Conservation (phyloP, 2,797 vertebrate genomes). For the Borostomias antarcticus region DNA sequence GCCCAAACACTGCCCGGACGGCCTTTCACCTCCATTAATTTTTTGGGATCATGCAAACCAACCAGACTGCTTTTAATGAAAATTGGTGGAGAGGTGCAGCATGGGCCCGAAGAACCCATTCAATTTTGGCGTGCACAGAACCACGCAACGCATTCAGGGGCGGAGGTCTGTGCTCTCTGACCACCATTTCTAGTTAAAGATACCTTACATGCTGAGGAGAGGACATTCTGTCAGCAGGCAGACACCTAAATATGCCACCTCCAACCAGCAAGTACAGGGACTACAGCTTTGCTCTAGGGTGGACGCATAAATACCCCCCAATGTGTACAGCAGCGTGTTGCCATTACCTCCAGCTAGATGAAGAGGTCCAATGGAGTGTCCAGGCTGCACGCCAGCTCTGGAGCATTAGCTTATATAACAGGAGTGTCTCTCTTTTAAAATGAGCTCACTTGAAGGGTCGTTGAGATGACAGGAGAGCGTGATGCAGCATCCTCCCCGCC, state of each 20-base stretch:
- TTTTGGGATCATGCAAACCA: no score
- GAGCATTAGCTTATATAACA: conserved; percentile 58
- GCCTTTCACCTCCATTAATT: no score
- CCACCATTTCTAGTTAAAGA: no score
- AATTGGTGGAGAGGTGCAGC: no score
- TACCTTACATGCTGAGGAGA: no score
- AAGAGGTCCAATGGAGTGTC: conserved; percentile 45
- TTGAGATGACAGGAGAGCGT: conserved; percentile 59
- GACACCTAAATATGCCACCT: not conserved
- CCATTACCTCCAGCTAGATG: conserved; percentile 44
- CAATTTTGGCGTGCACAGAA: no score
- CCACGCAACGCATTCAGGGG: no score
- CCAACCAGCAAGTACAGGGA: not conserved
- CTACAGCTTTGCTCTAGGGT: not conserved
- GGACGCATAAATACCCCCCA: not conserved
- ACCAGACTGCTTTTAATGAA: no score
- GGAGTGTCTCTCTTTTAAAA: conserved; percentile 62
- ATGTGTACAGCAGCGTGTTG: no score
- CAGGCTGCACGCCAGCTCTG: conserved; percentile 48
- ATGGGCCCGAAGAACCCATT: no score
- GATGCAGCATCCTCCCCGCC: conserved; percentile 58
- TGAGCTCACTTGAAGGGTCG: conserved; percentile 63
- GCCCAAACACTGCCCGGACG: no score
- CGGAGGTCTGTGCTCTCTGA: no score
- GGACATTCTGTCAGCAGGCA: not conserved